Evolutionary conservation across 2,888 invertebrate species (phyloP), one percentile per base, ranked within the genome.

Genomic region (Orchesella flavescens): DNA sequence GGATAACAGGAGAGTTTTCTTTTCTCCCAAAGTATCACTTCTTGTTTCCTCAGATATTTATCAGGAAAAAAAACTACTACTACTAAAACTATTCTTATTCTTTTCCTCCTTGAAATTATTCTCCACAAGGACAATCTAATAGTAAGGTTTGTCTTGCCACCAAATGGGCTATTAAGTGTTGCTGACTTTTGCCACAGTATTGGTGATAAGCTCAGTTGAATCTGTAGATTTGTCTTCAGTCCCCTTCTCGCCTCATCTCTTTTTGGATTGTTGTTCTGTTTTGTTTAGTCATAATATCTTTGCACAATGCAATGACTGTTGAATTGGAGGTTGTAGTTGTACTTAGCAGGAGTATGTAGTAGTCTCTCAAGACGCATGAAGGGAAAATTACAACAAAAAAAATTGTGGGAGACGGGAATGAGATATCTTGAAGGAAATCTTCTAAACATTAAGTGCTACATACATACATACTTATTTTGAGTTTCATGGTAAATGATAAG

Each of bases 151-250:
- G 13, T 24, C 19, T 21, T 53, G 69, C 53, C 43, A 43, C 3
- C 53, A 44, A 72, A 71, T 78, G 71, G 78, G 17, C 61, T 80
- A 66, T 80, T 73, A 79, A 80, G 73, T 80, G 80, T 80, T 80
- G 80, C 80, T 80, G 80, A 80, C 72, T 79, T 71, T 43, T 53
- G 12, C 46, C 13, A 53, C 34, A 72, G 49, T 71, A 72, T 79
- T 79, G 71, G 66, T 76, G 65, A 79, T 79, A 65, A 71, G 53
- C 61, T 59, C 65, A 57, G 65, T 63, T 63, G 59, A 46, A 61
- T 73, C 49, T 61, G 23, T 63, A 17, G 5, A 23, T n/a, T 34
- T 61, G 44, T 72, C 59, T 72, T 7, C 34, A 34, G n/a, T n/a
- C n/a, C n/a, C n/a, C n/a, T n/a, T n/a, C n/a, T 34, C 34, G 34